Base-by-base conservation (phyloP, 2,888 invertebrate genomes). In the Drosophila anomalata region DNA sequence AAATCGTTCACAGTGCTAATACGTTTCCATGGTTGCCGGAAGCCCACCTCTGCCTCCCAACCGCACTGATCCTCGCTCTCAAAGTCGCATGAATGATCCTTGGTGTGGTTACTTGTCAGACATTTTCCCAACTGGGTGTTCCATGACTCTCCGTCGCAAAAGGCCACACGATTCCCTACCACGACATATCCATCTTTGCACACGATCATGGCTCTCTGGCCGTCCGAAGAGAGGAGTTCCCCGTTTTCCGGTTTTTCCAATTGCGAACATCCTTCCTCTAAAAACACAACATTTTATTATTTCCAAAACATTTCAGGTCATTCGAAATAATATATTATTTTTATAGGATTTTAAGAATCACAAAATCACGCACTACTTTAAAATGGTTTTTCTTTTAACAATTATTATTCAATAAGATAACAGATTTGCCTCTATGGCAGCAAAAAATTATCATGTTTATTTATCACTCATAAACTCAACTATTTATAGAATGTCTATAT, bases 61-160 rank as follows among this genome's bases (percentile, higher is more conserved):
- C 95, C 96, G 78, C 97, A 97, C 0, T 96, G 87, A 75, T 94
- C 93, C 0, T 92, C 91, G 0, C 92, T 92, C 89, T 92, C 91
- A 58, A 91, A 92, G 69, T 92, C 91, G 58, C 91, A 92, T 11
- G 60, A 54, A 9, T 85, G 77, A 2, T 52, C 60, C n/a, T 33
- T 52, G 0, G 50, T 20, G 9, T 86, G 66, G 46, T 85, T 79
- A 36, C 68, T 65, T 4, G 42, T 77, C 0, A 89, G 86, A 66
- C 97, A 97, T 11, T 84, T 88, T 0, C 97, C 96, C 3, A 93
- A 87, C 0, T 94, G 93, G 0, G 93, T 93, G 83, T 95, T 96
- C 97, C 97, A 97, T 0, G 87, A 87, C 0, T 70, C 80, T 0
- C 96, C 96, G 79, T 96, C 94, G 89, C 97, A 97, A 89, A 94